phyloP scores from a whole-genome alignment of 2,113 vertebrate species.

The Caranx ignobilis region DNA sequence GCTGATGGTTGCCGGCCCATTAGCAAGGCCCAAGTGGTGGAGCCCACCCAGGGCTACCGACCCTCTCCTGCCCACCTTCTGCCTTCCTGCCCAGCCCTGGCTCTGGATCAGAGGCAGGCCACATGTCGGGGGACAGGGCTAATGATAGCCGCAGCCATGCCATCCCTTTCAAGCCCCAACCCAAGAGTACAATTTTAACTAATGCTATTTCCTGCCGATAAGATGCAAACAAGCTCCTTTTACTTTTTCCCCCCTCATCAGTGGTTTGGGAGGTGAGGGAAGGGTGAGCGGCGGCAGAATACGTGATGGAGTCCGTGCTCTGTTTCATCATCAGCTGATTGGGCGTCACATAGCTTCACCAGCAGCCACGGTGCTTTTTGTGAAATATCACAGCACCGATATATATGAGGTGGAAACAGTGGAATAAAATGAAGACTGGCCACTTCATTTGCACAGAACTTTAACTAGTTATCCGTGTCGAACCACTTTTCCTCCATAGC shows the following conservation, averaged over 20 bases:
- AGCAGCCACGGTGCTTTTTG: neutral
- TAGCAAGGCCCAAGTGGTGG: slow-evolving; percentile 68
- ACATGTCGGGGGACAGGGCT: slow-evolving; percentile 79
- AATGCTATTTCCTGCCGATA: slow-evolving; percentile 87
- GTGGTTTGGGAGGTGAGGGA: slow-evolving; percentile 55
- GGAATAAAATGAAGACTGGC: slow-evolving; percentile 37
- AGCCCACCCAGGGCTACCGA: slow-evolving; percentile 83
- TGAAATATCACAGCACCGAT: slow-evolving; percentile 15
- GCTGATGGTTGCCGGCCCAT: slow-evolving; percentile 80
- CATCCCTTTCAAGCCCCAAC: slow-evolving; percentile 83
- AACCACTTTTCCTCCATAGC: slow-evolving; percentile 60
- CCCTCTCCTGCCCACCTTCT: slow-evolving; percentile 79
- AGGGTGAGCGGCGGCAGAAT: slow-evolving; percentile 27
- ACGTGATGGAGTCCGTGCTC: slow-evolving; percentile 14
- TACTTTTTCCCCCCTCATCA: slow-evolving; percentile 67
- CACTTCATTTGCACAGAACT: slow-evolving; percentile 30
- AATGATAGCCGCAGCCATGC: slow-evolving; percentile 76
- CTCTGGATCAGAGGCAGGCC: slow-evolving; percentile 81
- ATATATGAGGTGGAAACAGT: slow-evolving; percentile 11
- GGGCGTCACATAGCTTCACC: neutral
- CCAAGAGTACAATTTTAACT: slow-evolving; percentile 83
- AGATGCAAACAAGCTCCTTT: slow-evolving; percentile 78
- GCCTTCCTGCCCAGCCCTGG: slow-evolving; percentile 77
- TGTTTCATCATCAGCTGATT: slow-evolving; percentile 55
- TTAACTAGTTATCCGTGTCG: slow-evolving; percentile 37